Percentiles rank a stretch among this genome's conserved stretches.
These are phyloP conservation scores for Drosophila rhopaloa DNA, from an alignment of 1,140 invertebrate genomes.

Conservation along the genomic window DNA sequence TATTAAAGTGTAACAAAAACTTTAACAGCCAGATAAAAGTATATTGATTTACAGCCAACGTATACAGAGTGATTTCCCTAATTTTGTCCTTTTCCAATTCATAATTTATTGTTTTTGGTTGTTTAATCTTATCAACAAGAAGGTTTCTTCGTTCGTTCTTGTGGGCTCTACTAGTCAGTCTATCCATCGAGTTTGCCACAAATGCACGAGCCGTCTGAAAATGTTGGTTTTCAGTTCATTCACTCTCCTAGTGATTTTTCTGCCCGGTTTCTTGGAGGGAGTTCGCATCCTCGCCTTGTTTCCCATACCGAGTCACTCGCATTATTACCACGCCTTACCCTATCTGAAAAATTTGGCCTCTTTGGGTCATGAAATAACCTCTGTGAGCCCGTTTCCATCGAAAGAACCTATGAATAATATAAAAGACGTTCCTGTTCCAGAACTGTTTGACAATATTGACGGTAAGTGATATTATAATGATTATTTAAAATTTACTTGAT, in stretches of 20 bases:
- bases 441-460: slow-evolving; percentile 8
- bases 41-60: slow-evolving; percentile 13
- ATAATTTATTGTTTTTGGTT: slow-evolving; percentile 2
- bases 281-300: slow-evolving; percentile 24
- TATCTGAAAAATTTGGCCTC: slow-evolving; percentile 25
- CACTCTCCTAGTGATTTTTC: neutral
- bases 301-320: slow-evolving; percentile 19
- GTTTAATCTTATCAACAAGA: slow-evolving; percentile 16
- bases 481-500: no score
- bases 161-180: neutral
- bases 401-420: slow-evolving; percentile 15
- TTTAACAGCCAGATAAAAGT: neutral
- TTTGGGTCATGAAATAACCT: slow-evolving; percentile 23
- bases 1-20: no score
- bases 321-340: slow-evolving; percentile 12
- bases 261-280: slow-evolving; percentile 11
- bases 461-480: slow-evolving; percentile 1
- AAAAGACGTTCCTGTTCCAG: slow-evolving; percentile 7
- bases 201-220: neutral
- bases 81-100: neutral
- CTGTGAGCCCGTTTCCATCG: slow-evolving; percentile 5
- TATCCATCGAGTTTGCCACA: neutral
- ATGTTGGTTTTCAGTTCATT: slow-evolving; percentile 3
- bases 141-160: neutral
- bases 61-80: slow-evolving; percentile 5